Evolutionary conservation across 2,888 invertebrate genomes (phyloP), one percentile per base, ranked within the genome.

Genomic region (Lymantria monacha): DNA sequence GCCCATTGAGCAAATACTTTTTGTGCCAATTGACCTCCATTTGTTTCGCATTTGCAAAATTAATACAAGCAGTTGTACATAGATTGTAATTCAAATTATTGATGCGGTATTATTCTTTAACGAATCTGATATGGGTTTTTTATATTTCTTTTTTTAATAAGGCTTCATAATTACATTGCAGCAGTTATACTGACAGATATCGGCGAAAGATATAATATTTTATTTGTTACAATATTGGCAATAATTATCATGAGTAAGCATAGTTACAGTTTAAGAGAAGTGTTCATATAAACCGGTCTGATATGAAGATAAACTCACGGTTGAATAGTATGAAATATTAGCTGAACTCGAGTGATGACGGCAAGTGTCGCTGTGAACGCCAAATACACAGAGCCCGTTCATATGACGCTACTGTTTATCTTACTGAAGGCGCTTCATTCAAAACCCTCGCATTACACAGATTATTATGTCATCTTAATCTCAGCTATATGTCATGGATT

Each of bases 11-110:
- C 61, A 64, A 65, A 71, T 70, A 72, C 71, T 77, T 79, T 11
- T 77, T 71, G 72, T 73, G 68, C 69, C 78, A 82, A 84, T 81
- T 81, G 80, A 79, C 79, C 74, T 77, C 75, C 79, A 83, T 82
- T 80, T 79, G 76, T 74, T 78, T 78, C 79, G 69, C 78, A 79
- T 81, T 81, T 78, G 74, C 76, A 83, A 30, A n/a, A 84, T 85
- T 82, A 80, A 83, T 82, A 51, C 48, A 9, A n/a, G n/a, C n/a
- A n/a, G n/a, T n/a, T n/a, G n/a, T n/a, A n/a, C n/a, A n/a, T n/a
- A n/a, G n/a, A n/a, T n/a, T n/a, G n/a, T n/a, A n/a, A n/a, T n/a
- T n/a, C n/a, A n/a, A n/a, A n/a, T n/a, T n/a, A n/a, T n/a, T n/a
- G n/a, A n/a, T n/a, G n/a, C n/a, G n/a, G n/a, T n/a, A n/a, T n/a